phyloP scores from a whole-genome alignment of 2,797 vertebrate species.

The Anabacerthia variegaticeps region DNA sequence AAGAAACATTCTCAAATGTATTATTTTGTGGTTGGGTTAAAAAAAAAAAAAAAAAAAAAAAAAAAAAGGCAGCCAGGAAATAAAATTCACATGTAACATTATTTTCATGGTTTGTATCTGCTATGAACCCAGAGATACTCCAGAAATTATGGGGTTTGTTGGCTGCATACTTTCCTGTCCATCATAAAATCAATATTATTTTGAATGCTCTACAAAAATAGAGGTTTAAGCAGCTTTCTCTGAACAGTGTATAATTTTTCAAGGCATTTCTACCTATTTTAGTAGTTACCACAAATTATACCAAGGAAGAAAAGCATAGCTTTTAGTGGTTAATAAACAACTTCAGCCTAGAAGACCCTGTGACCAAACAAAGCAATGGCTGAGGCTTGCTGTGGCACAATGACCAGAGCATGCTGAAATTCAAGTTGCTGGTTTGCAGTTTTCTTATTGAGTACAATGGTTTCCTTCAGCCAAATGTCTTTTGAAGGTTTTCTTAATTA shows the following conservation, averaged over 20 bases:
- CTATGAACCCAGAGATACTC: background rate
- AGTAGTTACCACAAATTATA: background rate
- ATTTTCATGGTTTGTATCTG: background rate
- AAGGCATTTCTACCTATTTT: slow-evolving; percentile 1
- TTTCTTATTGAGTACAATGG: background rate
- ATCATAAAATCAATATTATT: background rate
- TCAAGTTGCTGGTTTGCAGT: background rate
- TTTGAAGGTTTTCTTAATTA: background rate
- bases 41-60: background rate
- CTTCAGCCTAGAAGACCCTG: background rate
- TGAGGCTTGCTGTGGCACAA: background rate
- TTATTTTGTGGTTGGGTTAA: background rate
- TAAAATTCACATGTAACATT: background rate
- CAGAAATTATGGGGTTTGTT: slow-evolving; percentile 24
- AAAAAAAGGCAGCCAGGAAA: background rate
- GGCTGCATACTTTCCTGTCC: slow-evolving; percentile 29
- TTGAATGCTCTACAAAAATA: background rate
- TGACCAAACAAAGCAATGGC: background rate
- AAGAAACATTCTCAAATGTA: background rate
- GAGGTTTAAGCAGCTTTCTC: background rate
- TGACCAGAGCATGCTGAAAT: background rate
- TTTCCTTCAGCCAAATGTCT: background rate
- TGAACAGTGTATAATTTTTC: slow-evolving; percentile 14
- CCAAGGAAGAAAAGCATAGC: background rate
- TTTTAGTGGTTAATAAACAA: slow-evolving; percentile 37